phyloP scores from a whole-genome alignment of 2,113 vertebrate species.

The Egretta garzetta region DNA sequence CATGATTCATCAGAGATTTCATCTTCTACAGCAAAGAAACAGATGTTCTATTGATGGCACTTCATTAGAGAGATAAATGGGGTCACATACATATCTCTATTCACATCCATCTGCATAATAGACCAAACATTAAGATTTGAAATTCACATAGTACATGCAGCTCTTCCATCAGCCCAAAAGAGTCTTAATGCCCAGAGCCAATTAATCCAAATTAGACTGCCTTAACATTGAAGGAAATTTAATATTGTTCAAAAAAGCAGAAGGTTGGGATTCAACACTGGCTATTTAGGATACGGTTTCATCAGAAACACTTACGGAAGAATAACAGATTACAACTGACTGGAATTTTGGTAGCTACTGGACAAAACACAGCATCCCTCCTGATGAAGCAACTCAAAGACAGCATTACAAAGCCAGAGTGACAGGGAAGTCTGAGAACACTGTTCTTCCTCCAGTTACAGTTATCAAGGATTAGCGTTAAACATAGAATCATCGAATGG shows the following conservation, averaged over 20 bases:
- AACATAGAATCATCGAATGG: too few species aligned
- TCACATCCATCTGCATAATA: conserved; percentile 66
- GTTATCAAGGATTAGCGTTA: neutral
- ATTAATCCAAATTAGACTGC: neutral
- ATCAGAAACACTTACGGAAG: neutral
- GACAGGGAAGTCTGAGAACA: neutral
- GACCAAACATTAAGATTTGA: conserved; percentile 50
- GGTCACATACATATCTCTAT: conserved; percentile 56
- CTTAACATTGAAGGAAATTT: neutral
- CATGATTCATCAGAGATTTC: conserved; percentile 65
- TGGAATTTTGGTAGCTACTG: neutral
- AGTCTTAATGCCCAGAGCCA: neutral
- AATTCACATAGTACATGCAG: neutral
- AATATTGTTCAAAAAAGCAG: neutral
- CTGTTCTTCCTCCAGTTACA: neutral
- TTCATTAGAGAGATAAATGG: conserved; percentile 72
- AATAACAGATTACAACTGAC: neutral
- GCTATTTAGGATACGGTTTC: neutral
- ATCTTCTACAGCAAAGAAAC: conserved; percentile 61
- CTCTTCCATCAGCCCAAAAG: conserved; percentile 7
- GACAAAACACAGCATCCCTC: neutral
- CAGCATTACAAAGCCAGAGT: neutral
- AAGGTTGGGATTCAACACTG: neutral
- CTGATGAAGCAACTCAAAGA: neutral
- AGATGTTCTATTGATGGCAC: conserved; percentile 70